Base-by-base conservation (phyloP, 2,888 invertebrate species). In the Himalopsyche anomala region DNA sequence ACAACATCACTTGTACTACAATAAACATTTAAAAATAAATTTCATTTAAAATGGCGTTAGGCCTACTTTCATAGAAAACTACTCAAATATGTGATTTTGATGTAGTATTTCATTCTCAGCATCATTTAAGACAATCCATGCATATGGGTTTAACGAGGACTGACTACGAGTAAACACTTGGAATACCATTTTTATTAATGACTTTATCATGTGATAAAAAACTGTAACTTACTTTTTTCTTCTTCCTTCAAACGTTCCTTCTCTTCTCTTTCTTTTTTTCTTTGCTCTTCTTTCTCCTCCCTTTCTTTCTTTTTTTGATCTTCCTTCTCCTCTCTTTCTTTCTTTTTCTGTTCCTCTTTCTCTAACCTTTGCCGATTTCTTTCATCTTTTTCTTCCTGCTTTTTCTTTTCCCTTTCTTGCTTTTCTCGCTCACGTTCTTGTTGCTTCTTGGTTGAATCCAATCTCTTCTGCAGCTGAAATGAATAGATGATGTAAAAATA, bases 381-480 rank as follows among this genome's bases (percentile, higher is more conserved):
- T 83, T 94, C 93, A 79, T 93, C 93, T 90, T 93, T 93, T 86
- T 93, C 93, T 87, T 92, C 91, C 87, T 91, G 92, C 87, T 90
- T 91, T 89, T 92, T 92, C 87, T 91, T 91, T 62, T 93, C 93
- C 36, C 91, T 89, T 84, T 94, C 94, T 80, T 91, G 90, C 90
- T 91, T 93, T 90, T 94, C 91, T 89, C 92, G 93, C 88, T 94
- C 92, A 85, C 91, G 92, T 89, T 94, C 94, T 89, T 94, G 94
- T 74, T 91, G 93, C 90, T 93, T 94, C 89, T 94, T 95, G 8
- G 93, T 93, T 19, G 92, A 93, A 90, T 95, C 94, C 80, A 94
- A 86, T 90, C 93, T 94, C 89, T 94, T 95, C 90, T 94, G 94
- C 4, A 94, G 83, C 92, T 94, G 89, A 28, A 91, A 90, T 83